Evolutionary conservation across 2,113 vertebrate species (phyloP), one percentile per base, ranked within the genome.

Genomic region (Stigmatopora argus): DNA sequence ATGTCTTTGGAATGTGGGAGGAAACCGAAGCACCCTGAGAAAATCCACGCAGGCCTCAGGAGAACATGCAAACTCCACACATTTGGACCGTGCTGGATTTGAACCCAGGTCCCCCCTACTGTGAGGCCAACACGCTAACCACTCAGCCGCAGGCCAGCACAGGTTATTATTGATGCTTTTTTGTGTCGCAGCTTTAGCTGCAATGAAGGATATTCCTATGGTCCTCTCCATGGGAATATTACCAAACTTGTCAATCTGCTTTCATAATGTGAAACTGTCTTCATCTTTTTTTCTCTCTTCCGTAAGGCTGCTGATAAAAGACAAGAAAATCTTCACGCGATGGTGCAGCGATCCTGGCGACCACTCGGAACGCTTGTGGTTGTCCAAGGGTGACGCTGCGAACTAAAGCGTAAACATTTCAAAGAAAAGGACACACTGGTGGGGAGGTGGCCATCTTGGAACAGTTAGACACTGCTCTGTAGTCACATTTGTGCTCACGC

Each of bases 241-340:
- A 9, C 5, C 9, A 3, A 41, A 41, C 34, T 19, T 44, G 17
- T 35, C 10, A 4, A 3, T 41, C 58, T 18, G 8, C 17, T 14
- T 19, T 5, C 58, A 44, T 41, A 10, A 34, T 63, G 23, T 45
- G 23, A 5, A 18, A 8, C 15, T 10, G 9, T 48, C 45, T 63
- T 13, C 18, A n/a, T 6, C 26, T 14, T 26, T 14, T 45, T n/a
- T 63, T 73, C 51, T 77, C 63, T 78, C 38, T 76, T 80, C 48
- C 70, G 79, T 45, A 70, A 85, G 83, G 62, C 74, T 63, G 67
- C 77, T 7, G 67, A 70, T 51, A 49, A 1, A 53, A 66, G 64
- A 64, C 5, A 11, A 13, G 14, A 78, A 63, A 72, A 34, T 23
- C 68, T 38, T 41, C 2, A 1, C 7, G 49, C 0, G 1, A 52